Evolutionary conservation across 2,113 vertebrate genomes (phyloP).

Genomic region (Amblyornis subalaris): DNA sequence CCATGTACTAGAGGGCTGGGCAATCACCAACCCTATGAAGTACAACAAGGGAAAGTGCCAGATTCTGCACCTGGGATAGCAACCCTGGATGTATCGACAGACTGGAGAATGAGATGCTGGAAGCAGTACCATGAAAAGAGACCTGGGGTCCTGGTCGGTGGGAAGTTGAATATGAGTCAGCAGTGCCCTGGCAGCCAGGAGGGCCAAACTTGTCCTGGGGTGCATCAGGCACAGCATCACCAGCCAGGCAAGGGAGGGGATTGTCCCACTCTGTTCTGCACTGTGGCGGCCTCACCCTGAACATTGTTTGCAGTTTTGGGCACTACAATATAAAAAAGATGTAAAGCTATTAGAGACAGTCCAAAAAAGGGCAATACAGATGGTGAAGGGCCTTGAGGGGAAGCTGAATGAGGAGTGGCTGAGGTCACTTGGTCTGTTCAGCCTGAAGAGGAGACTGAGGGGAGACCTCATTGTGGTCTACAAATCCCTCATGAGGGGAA

Average conservation of each 20-base stretch:
- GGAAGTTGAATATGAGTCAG: accelerated
- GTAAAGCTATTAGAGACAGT: not conserved
- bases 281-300: accelerated
- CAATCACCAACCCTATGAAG: too few species aligned
- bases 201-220: accelerated
- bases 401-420: accelerated
- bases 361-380: not conserved
- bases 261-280: not conserved
- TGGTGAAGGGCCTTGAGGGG: not conserved
- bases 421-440: not conserved
- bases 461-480: not conserved
- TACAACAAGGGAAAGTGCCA: accelerated
- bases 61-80: not conserved
- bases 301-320: accelerated
- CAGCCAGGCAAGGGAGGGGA: accelerated
- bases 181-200: not conserved
- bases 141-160: accelerated
- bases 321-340: not conserved
- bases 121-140: not conserved
- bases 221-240: accelerated
- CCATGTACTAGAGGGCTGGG: not conserved
- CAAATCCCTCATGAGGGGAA: accelerated
- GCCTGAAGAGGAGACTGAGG: not conserved
- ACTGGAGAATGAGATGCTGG: not conserved
- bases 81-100: not conserved